Evolutionary conservation across 2,797 vertebrate species (phyloP).

Genomic region (Myiotriccus ornatus): DNA sequence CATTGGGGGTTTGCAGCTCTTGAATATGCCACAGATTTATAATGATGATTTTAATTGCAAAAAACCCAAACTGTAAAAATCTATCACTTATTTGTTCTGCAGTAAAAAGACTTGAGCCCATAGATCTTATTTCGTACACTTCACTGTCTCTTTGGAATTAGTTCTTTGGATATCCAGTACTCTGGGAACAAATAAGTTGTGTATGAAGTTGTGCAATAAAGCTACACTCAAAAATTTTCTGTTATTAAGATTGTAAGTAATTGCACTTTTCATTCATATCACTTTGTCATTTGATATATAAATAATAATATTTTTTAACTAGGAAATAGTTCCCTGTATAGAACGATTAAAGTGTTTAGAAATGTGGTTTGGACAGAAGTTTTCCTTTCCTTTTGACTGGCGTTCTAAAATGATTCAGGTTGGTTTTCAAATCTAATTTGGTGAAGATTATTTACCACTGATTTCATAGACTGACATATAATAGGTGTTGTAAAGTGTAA

Average conservation of each 20-base stretch:
- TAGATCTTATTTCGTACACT: conserved; percentile 26
- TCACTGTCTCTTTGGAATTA: conserved; percentile 30
- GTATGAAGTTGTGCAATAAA: background rate
- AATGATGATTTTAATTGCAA: conserved; percentile 3
- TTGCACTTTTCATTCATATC: background rate
- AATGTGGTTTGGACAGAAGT: background rate
- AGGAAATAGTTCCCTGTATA: background rate
- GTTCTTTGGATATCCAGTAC: background rate
- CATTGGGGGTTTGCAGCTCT: background rate
- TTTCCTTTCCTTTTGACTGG: background rate
- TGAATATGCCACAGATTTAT: background rate
- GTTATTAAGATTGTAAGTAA: background rate
- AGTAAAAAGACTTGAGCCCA: background rate
- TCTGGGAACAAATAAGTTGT: background rate
- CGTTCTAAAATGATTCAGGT: background rate
- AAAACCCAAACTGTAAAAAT: background rate
- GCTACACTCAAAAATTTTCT: background rate
- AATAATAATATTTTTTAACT: background rate
- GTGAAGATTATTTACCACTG: background rate
- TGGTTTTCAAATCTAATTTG: background rate
- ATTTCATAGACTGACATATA: background rate
- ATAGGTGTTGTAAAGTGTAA: background rate
- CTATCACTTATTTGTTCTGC: background rate
- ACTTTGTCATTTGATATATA: background rate
- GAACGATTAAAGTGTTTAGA: conserved; percentile 19